Percentiles rank a stretch among this genome's conserved stretches.
These are phyloP conservation scores for Digitonthophagus gazella DNA, from an alignment of 2,888 invertebrate genomes.

Conservation along the genomic window DNA sequence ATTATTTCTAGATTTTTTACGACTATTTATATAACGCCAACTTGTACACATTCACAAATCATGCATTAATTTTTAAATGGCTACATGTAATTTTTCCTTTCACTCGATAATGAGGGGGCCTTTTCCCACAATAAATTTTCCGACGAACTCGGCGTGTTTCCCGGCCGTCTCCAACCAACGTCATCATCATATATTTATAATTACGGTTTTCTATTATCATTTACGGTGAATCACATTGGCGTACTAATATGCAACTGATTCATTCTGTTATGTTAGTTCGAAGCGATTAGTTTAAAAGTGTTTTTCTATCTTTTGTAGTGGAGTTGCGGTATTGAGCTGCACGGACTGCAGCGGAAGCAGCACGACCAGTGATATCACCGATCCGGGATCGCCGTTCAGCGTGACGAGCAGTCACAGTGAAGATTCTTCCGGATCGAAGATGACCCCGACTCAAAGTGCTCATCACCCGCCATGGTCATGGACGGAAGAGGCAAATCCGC, in stretches of 20 bases:
- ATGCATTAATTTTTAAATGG: neutral
- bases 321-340: slow-evolving; percentile 78
- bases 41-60: neutral
- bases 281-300: neutral
- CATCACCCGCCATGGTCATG: slow-evolving; percentile 41
- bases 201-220: neutral
- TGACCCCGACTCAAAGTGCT: slow-evolving; percentile 45
- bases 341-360: slow-evolving; percentile 65
- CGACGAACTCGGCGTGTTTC: neutral
- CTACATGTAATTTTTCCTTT: neutral
- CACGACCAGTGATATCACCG: slow-evolving; percentile 75
- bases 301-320: slow-evolving; percentile 56
- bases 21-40: neutral
- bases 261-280: neutral
- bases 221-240: neutral
- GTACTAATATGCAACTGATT: neutral
- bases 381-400: slow-evolving; percentile 82
- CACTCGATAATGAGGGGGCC: neutral
- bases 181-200: neutral
- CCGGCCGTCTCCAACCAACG: neutral
- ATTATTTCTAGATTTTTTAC: neutral
- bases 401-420: slow-evolving; percentile 58
- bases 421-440: slow-evolving; percentile 46
- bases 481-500: slow-evolving; percentile 36
- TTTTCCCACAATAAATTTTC: neutral